These are phyloP conservation scores for Hozukius guyotensis DNA, from an alignment of 2,797 vertebrate species.

Conservation along the genomic window DNA sequence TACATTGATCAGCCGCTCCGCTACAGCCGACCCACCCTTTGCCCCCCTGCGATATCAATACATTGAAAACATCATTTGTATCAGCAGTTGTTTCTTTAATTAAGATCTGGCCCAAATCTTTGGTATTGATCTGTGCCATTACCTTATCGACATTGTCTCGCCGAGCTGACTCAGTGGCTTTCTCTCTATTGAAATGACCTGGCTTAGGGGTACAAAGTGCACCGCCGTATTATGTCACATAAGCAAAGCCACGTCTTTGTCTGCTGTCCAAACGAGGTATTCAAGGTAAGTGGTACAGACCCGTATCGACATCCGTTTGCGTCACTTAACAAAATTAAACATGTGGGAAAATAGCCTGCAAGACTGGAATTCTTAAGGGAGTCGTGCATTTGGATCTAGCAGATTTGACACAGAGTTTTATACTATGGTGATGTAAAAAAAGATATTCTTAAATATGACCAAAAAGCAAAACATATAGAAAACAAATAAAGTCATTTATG, in stretches of 20 bases:
- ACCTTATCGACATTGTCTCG: conserved; percentile 87
- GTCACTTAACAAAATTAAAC: conserved; percentile 82
- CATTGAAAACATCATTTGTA: conserved; percentile 95
- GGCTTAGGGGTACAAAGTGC: conserved; percentile 75
- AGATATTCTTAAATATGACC: not conserved
- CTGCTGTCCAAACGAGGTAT: conserved; percentile 65
- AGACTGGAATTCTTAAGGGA: conserved; percentile 54
- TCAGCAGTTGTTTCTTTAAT: conserved; percentile 97
- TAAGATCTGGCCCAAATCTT: conserved; percentile 93
- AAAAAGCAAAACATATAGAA: not conserved
- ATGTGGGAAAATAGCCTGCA: conserved; percentile 75
- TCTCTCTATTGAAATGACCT: conserved; percentile 79
- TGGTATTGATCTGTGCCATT: conserved; percentile 91
- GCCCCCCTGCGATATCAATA: conserved; percentile 83
- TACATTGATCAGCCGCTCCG: conserved; percentile 84
- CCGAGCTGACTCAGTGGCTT: conserved; percentile 87
- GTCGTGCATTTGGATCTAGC: conserved; percentile 14
- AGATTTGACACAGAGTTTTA: conserved; percentile 38
- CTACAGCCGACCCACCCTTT: conserved; percentile 72
- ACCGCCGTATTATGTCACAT: conserved; percentile 75
- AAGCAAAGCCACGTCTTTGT: conserved; percentile 74
- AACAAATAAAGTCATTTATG: not conserved
- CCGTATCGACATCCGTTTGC: conserved; percentile 76
- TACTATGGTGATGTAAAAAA: not conserved
- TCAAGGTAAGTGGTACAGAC: conserved; percentile 79